Evolutionary conservation across 1,140 invertebrate genomes (phyloP), one percentile per base, ranked within the genome.

Genomic region (Protaetia brevitarsis): DNA sequence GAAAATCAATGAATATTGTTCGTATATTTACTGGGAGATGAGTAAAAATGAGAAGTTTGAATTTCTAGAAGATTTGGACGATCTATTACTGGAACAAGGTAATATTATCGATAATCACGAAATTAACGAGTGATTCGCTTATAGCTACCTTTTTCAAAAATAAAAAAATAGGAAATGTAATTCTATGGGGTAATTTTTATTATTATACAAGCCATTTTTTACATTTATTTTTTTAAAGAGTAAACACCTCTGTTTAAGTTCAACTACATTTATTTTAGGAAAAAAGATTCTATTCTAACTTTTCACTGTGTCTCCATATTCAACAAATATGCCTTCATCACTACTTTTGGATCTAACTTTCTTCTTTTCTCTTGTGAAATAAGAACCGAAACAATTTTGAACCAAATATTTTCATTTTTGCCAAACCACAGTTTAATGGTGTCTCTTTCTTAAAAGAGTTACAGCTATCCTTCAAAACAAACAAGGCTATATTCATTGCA

Each of bases 391-490:
- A 78, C 76, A 64, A 68, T 67, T 11, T 57, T 68, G 4, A 71
- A 45, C 19, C 70, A 41, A 3, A 78, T 69, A 45, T 77, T 59
- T 56, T 69, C 70, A n/a, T 27, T 69, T 62, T 69, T 74, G 3
- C 64, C 65, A 26, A 41, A 64, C 74, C 75, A 79, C 26, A 75
- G 7, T 66, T 80, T 78, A 74, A 79, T 37, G 78, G 78, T 34
- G 74, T 73, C 64, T 72, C 75, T 13, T 56, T 68, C 36, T 72
- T 36, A 74, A 66, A 58, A 57, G 75, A 77, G 34, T 58, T 74
- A 19, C 76, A 73, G 5, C 77, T 78, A 62, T 73, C 69, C 68
- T 82, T 82, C 4, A 79, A 45, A 0, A 79, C 68, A 65, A 72
- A 78, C 0, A 68, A 75, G 11, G 77, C 74, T n/a, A 73, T 77